Conservation (phyloP, 2,113 vertebrate species). For the Hassar affinis region DNA sequence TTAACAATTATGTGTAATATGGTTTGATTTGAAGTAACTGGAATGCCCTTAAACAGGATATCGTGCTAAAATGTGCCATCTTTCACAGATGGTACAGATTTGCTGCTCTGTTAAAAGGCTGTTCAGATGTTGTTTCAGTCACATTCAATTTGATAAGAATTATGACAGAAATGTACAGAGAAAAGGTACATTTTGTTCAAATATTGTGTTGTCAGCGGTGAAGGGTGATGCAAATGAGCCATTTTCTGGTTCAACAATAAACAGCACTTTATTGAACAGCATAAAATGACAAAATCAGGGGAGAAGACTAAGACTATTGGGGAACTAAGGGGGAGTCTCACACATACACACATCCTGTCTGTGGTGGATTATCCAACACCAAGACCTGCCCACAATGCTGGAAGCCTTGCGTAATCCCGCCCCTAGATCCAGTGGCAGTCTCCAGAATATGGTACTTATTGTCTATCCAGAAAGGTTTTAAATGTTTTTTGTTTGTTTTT, state of each 20-base stretch:
- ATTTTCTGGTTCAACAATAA: no score
- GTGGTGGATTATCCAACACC: no score
- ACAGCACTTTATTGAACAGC: no score
- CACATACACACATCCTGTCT: no score
- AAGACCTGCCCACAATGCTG: no score
- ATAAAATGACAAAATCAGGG: no score
- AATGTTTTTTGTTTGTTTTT: conserved; percentile 1
- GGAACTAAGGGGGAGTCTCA: no score
- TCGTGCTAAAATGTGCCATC: background rate
- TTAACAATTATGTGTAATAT: background rate
- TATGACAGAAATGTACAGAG: background rate
- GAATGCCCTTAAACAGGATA: background rate
- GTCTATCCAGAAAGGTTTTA: background rate
- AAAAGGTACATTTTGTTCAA: background rate
- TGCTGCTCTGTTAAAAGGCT: background rate
- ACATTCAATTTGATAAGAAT: background rate
- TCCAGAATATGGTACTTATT: background rate
- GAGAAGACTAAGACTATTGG: no score
- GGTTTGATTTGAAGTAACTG: background rate
- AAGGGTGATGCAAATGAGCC: no score
- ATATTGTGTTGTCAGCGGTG: no score
- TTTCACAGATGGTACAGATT: background rate
- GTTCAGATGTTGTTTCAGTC: background rate
- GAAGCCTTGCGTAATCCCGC: no score
- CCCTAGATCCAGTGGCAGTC: no score